These are phyloP conservation scores for Pteruthius melanotis DNA, from an alignment of 2,113 vertebrate genomes.

Conservation along the genomic window DNA sequence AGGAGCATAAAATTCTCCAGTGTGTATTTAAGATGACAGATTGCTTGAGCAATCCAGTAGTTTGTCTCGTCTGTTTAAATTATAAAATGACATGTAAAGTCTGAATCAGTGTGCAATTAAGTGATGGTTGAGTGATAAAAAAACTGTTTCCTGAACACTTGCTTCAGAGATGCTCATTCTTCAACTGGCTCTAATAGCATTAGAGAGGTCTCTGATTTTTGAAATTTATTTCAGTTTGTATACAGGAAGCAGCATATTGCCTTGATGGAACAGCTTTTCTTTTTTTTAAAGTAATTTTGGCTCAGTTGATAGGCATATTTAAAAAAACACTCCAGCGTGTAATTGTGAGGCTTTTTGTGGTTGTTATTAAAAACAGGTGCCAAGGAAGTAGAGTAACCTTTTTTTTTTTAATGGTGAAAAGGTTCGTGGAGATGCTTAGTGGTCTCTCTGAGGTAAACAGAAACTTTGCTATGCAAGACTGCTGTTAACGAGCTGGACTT, in stretches of 20 bases:
- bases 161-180: neutral
- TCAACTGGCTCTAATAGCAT: neutral
- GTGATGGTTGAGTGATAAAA: neutral
- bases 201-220: neutral
- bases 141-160: conserved; percentile 13
- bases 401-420: neutral
- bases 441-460: neutral
- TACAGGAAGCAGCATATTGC: neutral
- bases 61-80: neutral
- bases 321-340: neutral
- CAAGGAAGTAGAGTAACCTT: neutral
- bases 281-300: neutral
- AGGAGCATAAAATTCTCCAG: neutral
- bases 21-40: neutral
- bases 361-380: neutral
- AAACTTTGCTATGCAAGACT: conserved; percentile 15
- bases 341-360: neutral
- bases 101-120: neutral
- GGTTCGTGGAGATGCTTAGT: neutral
- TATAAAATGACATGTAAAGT: neutral
- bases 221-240: neutral
- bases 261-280: neutral
- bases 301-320: neutral
- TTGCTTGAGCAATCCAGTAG: neutral
- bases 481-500: conserved; percentile 30